A percentile compares a stretch with the other conserved stretches of the same genome.
These are phyloP conservation scores for Siniperca obscura DNA, from an alignment of 2,797 vertebrate species.

Conservation along the genomic window DNA sequence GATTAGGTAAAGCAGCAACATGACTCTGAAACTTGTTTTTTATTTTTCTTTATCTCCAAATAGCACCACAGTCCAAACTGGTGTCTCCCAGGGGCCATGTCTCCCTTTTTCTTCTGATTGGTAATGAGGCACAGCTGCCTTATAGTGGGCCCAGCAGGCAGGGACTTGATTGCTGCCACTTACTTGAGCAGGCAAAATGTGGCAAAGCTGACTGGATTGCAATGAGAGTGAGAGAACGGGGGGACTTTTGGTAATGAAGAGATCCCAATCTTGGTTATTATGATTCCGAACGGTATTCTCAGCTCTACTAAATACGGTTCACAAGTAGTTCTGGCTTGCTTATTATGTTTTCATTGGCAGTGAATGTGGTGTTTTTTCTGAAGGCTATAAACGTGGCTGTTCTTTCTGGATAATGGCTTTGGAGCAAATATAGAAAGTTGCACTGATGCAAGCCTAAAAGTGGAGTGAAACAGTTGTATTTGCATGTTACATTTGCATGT, in stretches of 20 bases:
- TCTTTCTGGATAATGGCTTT: conserved; percentile 25
- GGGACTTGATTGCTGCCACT: conserved; percentile 67
- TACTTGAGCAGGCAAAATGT: conserved; percentile 62
- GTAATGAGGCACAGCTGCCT: conserved; percentile 76
- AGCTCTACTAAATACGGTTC: conserved; percentile 26
- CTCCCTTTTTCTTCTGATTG: conserved; percentile 67
- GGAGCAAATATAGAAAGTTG: conserved; percentile 26
- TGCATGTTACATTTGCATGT: conserved; percentile 8
- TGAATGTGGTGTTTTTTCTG: conserved; percentile 10
- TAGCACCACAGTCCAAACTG: conserved; percentile 44
- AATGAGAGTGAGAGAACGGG: conserved; percentile 25
- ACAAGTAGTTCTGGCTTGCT: conserved; percentile 36
- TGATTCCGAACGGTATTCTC: conserved; percentile 39
- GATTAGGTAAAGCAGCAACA: conserved; percentile 22
- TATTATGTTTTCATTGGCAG: conserved; percentile 53
- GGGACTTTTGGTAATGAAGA: conserved; percentile 59
- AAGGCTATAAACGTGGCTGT: conserved; percentile 1
- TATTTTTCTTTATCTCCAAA: conserved; percentile 30
- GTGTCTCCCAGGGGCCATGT: conserved; percentile 56
- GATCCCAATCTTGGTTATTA: conserved; percentile 53
- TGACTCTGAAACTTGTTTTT: conserved; percentile 7
- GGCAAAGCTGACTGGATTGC: conserved; percentile 36
- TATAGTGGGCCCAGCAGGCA: conserved; percentile 71
- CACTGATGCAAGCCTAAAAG: background rate
- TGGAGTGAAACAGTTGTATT: conserved; percentile 8